Evolutionary conservation across 2,797 vertebrate genomes (phyloP), one percentile per base, ranked within the genome.

Genomic region (Propithecus deckenii): DNA sequence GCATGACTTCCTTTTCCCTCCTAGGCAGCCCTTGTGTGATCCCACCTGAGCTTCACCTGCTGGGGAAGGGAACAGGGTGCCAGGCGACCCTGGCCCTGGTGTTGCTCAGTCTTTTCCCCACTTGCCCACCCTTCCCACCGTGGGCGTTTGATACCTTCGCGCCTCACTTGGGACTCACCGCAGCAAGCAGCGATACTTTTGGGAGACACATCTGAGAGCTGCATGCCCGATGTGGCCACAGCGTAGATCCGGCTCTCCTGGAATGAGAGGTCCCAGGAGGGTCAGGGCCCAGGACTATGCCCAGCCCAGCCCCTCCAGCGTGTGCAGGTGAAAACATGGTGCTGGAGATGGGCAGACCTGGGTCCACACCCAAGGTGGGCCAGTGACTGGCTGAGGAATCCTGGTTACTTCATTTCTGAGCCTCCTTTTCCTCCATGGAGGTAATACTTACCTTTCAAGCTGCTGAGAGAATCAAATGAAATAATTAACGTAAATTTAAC

Each of bases 171-270:
- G 79, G 84, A 98, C 99, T 99, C 98, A 99, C 99, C 98, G 96
- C 98, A 98, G 83, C 98, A 98, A 3, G 98, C 97, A 89, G 98
- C 94, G 30, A 99, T 98, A 85, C 98, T 98, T 97, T 97, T 98
- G 46, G 96, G 85, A 71, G 98, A 79, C 22, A 98, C 98, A 89
- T 99, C 99, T 0, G 99, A 99, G 22, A 99, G 98, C 96, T 99
- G 99, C 99, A 99, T 99, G 97, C 99, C 99, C 57, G 99, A 99
- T 71, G 99, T 99, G 20, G 99, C 99, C 96, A 99, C 99, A 0
- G 99, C 99, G 3, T 99, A 99, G 97, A 99, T 99, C 43, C 99
- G 99, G 97, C 99, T 99, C 98, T 99, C 99, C 99, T 99, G 98
- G 74, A 99, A 98, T 69, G 92, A 87, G 5, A 97, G 46, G 1